Conservation (phyloP, 2,113 vertebrate species). For the Pelvicachromis taeniatus region DNA sequence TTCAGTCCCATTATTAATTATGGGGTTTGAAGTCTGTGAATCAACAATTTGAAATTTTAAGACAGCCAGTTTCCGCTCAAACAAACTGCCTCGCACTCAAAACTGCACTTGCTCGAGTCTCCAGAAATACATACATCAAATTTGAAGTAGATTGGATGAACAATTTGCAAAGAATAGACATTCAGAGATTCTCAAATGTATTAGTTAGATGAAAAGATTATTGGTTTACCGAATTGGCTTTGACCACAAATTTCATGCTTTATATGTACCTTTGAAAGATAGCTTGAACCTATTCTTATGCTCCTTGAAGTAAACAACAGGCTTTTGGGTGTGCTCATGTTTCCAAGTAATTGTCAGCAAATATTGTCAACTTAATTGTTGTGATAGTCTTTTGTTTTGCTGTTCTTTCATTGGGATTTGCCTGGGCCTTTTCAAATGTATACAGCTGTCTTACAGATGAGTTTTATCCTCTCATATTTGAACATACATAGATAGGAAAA, state of each 20-base stretch:
- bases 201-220: background rate
- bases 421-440: background rate
- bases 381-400: background rate
- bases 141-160: background rate
- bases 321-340: background rate
- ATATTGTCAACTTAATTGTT: constrained; percentile 34
- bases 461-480: background rate
- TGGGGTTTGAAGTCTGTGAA: background rate
- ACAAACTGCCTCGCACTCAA: background rate
- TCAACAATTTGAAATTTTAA: background rate
- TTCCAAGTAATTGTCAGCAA: constrained; percentile 30
- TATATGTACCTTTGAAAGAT: background rate
- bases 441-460: background rate
- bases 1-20: background rate
- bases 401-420: background rate
- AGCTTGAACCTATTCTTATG: background rate
- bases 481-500: background rate
- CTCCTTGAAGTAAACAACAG: constrained; percentile 20
- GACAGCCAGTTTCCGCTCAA: background rate
- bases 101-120: background rate
- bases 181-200: background rate
- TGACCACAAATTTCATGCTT: background rate
- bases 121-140: background rate
- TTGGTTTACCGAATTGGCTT: background rate
- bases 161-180: background rate